Percentiles rank a stretch among this genome's conserved stretches.
Conservation (phyloP, 2,888 invertebrate species). For the Minunthozetes semirufus region DNA sequence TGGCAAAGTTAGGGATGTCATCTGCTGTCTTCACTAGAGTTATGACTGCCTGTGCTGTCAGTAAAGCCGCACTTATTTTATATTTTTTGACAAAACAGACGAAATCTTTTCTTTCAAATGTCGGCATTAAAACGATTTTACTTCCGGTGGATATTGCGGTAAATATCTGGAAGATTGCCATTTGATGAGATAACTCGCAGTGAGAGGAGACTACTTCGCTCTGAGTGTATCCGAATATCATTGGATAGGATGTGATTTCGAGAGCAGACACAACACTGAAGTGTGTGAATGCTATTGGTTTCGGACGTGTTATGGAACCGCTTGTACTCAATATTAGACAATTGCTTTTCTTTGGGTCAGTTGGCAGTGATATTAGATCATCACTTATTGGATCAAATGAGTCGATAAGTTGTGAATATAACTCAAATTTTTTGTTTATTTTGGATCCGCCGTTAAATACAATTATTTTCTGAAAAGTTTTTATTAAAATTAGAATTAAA, state of each 20-base stretch:
- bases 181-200: neutral
- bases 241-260: conserved; percentile 21
- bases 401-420: neutral
- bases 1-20: neutral
- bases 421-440: neutral
- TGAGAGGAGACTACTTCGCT: conserved; percentile 21
- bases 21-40: neutral
- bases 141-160: conserved; percentile 2
- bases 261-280: conserved; percentile 17
- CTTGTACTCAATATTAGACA: conserved; percentile 29
- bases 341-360: neutral
- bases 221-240: conserved; percentile 19
- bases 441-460: neutral
- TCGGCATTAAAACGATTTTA: conserved; percentile 20
- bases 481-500: no score
- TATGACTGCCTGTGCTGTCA: neutral
- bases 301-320: conserved; percentile 16
- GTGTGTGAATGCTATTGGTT: conserved; percentile 23
- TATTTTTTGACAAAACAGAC: neutral
- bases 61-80: conserved; percentile 4
- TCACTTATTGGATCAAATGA: neutral
- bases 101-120: neutral
- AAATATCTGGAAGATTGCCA: conserved; percentile 1
- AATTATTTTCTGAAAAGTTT: conserved; percentile 22
- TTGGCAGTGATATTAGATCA: neutral